Conservation (phyloP, 2,888 invertebrate genomes). For the Eupithecia exiguata region DNA sequence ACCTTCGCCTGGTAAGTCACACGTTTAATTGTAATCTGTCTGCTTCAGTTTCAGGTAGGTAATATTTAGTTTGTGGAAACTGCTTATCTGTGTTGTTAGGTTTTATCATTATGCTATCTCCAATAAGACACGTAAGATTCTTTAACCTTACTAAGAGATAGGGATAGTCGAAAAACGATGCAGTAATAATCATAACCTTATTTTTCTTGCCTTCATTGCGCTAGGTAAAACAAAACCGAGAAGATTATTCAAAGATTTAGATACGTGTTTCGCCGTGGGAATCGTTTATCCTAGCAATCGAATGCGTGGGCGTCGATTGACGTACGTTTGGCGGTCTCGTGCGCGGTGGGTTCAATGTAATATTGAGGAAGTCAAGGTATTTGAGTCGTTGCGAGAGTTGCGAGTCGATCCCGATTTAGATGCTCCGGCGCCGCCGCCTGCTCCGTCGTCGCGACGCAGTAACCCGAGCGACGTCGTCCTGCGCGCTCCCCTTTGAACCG, state of each 20-base stretch:
- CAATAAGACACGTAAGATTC: slow-evolving; percentile 53
- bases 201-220: slow-evolving; percentile 5
- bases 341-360: slow-evolving; percentile 82
- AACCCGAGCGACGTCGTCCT: slow-evolving; percentile 79
- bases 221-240: background rate
- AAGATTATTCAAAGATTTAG: slow-evolving; percentile 26
- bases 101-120: slow-evolving; percentile 62
- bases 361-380: slow-evolving; percentile 85
- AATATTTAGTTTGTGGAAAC: slow-evolving; percentile 45
- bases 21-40: background rate
- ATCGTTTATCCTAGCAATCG: slow-evolving; percentile 57
- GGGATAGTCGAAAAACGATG: background rate
- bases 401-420: slow-evolving; percentile 83
- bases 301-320: slow-evolving; percentile 78
- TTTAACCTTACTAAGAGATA: background rate
- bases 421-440: slow-evolving; percentile 80
- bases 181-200: background rate
- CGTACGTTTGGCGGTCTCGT: slow-evolving; percentile 79
- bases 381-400: slow-evolving; percentile 82
- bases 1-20: slow-evolving; percentile 71
- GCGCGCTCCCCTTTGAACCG: slow-evolving; percentile 70
- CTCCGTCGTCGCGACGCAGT: slow-evolving; percentile 79
- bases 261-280: slow-evolving; percentile 50
- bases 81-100: slow-evolving; percentile 61
- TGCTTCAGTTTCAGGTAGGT: slow-evolving; percentile 18